Base-by-base conservation (phyloP, 2,888 invertebrate species). In the Chrysopilus asiliformis region DNA sequence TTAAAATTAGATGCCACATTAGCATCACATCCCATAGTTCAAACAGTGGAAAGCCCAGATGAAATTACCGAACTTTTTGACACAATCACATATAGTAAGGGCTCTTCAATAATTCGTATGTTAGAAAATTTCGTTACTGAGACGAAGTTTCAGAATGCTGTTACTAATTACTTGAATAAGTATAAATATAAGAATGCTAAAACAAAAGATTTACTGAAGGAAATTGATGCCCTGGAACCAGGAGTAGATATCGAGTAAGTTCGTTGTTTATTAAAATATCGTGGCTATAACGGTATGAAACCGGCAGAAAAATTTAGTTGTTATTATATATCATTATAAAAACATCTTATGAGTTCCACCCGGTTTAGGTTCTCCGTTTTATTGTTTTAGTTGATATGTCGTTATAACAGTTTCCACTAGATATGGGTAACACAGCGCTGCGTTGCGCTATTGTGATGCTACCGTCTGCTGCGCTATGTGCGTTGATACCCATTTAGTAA, bases 21-120 rank as follows among this genome's bases (percentile, higher is more conserved):
- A 4, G 82, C 79, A 34, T 87, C 93, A 2, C 93, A 93, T 65
- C 86, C 94, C 0, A 90, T 95, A 43, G 80, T 90, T 6, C 81
- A 85, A 56, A 72, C 71, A 1, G 91, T 93, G 12, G 68, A 70
- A 18, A 83, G 84, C 44, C 91, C 93, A 0, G 80, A 83, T 55
- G 79, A 94, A 66, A 93, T 95, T 37, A 87, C 84, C 0, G 81
- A 87, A 46, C 78, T 91, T 38, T 94, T 94, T 56, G 93, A 94
- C 58, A 62, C 72, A 0, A 93, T 95, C 43, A 86, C 91, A 0
- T 95, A 95, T 53, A 77, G 74, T 43, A 94, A 94, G 81, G 90
- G 90, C n/a, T 77, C 87, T 0, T 77, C 89, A 1, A 65, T 93
- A 6, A 70, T 94, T 35, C 69, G 90, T 34, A 93, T 94, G 93